A percentile compares a stretch with the other conserved stretches of the same genome.
Evolutionary conservation across 2,888 invertebrate species (phyloP).

Genomic region (Diabrotica balteata): DNA sequence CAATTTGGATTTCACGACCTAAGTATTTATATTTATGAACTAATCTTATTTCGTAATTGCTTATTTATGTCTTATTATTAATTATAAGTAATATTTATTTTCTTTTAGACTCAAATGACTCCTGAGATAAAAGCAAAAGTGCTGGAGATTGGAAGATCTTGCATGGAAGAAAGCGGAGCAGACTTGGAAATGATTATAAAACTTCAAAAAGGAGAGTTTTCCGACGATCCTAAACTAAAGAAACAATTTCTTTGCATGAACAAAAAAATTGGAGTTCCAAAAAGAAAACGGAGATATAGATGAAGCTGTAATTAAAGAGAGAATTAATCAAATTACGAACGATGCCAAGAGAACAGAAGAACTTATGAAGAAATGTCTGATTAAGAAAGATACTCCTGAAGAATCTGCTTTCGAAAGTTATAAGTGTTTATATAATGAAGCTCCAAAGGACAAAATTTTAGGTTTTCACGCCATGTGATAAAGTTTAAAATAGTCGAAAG

Average conservation of each 20-base stretch:
- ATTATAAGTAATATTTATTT: no score
- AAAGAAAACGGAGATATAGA: slow-evolving; percentile 53
- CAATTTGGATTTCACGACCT: no score
- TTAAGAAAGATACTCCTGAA: slow-evolving; percentile 45
- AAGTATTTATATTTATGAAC: no score
- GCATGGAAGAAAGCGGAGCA: slow-evolving; percentile 53
- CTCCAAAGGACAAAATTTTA: slow-evolving; percentile 8
- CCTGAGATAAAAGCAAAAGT: slow-evolving; percentile 38
- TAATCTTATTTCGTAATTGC: no score
- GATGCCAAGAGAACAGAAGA: slow-evolving; percentile 55
- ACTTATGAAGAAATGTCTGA: slow-evolving; percentile 37
- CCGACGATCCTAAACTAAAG: slow-evolving; percentile 60
- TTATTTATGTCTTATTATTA: no score
- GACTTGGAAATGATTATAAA: slow-evolving; percentile 49
- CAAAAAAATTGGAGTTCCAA: slow-evolving; percentile 60
- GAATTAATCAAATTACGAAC: slow-evolving; percentile 58
- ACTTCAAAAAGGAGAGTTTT: slow-evolving; percentile 62
- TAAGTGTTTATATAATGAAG: slow-evolving; percentile 59
- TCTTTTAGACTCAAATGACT: no score
- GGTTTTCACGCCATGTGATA: neutral
- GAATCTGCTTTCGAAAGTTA: slow-evolving; percentile 61
- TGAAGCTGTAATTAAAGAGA: slow-evolving; percentile 57
- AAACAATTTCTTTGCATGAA: slow-evolving; percentile 63
- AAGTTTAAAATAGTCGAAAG: no score
- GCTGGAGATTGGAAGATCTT: slow-evolving; percentile 41